phyloP scores from a whole-genome alignment of 2,888 invertebrate genomes.

The Metacarcinus magister region DNA sequence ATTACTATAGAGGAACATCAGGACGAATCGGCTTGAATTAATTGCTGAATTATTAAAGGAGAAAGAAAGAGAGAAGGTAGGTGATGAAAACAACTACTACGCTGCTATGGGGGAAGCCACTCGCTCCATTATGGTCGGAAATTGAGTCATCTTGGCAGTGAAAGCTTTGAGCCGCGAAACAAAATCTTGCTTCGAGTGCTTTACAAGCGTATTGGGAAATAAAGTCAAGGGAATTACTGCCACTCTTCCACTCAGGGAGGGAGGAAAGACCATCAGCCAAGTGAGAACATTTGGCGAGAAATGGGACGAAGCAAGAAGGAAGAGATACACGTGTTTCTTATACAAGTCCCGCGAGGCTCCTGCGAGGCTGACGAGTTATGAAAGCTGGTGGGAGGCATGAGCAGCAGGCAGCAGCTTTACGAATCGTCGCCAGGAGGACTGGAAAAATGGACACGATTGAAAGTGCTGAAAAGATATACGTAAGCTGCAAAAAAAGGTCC shows the following conservation, averaged over 20 bases:
- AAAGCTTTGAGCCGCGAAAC: background rate
- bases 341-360: slow-evolving; percentile 5
- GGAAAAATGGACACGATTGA: background rate
- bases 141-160: background rate
- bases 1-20: too few relatives aligned
- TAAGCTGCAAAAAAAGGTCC: background rate
- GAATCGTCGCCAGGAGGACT: background rate
- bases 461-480: background rate
- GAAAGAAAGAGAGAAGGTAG: too few relatives aligned
- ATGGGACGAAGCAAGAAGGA: background rate
- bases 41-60: too few relatives aligned
- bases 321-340: background rate
- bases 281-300: background rate
- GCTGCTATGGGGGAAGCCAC: background rate
- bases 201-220: background rate
- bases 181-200: background rate
- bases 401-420: background rate
- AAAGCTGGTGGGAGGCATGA: background rate
- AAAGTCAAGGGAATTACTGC: background rate
- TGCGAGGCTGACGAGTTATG: background rate
- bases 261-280: background rate
- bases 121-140: background rate
- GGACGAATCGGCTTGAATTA: too few relatives aligned
- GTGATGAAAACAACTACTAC: too few relatives aligned
- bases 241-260: background rate